Evolutionary conservation across 1,140 invertebrate species (phyloP).

Genomic region (Drosophila jambulina): DNA sequence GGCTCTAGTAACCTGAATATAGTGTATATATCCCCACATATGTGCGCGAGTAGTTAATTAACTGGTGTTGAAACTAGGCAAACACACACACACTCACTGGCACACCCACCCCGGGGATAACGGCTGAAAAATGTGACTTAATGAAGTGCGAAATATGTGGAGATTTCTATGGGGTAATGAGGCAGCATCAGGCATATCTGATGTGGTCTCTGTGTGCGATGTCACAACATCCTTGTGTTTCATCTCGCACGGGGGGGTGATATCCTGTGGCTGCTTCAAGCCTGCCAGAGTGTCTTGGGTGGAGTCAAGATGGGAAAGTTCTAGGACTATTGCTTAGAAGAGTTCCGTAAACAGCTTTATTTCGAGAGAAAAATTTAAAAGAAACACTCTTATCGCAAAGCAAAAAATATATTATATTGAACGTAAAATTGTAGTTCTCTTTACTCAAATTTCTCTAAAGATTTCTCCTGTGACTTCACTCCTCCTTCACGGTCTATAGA

Average conservation of each 20-base stretch:
- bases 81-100: constrained; percentile 26
- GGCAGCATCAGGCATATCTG: constrained; percentile 54
- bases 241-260: neutral
- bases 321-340: neutral
- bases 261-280: constrained; percentile 32
- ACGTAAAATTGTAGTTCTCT: neutral
- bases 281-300: constrained; percentile 1
- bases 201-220: constrained; percentile 32
- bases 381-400: neutral
- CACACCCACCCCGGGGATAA: constrained; percentile 32
- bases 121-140: constrained; percentile 72
- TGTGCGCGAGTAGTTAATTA: constrained; percentile 63
- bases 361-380: neutral
- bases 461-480: no score
- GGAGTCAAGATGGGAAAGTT: neutral
- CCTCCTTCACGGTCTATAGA: no score
- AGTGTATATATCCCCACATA: constrained; percentile 16
- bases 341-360: no score
- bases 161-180: constrained; percentile 72
- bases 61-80: constrained; percentile 68
- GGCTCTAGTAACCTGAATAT: constrained; percentile 70
- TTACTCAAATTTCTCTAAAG: no score
- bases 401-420: neutral
- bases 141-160: constrained; percentile 77
- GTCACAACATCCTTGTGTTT: constrained; percentile 18